Conservation (phyloP, 2,797 vertebrate species). For the Florisuga fusca region DNA sequence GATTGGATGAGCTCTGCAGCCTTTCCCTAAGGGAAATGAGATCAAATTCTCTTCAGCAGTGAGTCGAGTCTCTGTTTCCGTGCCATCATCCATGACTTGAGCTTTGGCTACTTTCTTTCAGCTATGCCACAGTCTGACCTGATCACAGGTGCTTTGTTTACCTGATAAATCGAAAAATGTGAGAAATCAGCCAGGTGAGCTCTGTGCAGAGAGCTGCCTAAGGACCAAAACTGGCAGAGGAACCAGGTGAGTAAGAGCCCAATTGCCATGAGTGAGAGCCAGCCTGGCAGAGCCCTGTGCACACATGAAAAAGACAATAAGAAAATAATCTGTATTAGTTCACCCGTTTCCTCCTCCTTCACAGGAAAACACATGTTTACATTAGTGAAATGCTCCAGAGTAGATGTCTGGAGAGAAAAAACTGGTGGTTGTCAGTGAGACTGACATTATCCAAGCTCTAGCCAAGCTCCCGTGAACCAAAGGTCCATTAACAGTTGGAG, state of each 20-base stretch:
- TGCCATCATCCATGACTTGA: not conserved
- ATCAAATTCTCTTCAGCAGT: not conserved
- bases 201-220: not conserved
- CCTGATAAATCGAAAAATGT: not conserved
- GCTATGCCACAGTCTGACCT: not conserved
- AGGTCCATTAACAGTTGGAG: not conserved
- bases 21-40: not conserved
- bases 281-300: not conserved
- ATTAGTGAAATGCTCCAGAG: not conserved
- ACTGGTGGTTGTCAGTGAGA: not conserved
- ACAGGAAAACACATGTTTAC: not conserved
- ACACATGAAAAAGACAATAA: not conserved
- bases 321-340: not conserved
- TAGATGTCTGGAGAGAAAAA: not conserved
- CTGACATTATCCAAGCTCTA: not conserved
- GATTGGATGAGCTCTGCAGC: not conserved
- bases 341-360: not conserved
- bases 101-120: not conserved
- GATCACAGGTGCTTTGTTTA: not conserved
- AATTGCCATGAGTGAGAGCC: not conserved
- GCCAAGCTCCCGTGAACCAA: not conserved
- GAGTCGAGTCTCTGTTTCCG: not conserved
- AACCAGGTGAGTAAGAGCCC: not conserved
- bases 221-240: not conserved
- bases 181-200: fast-evolving